Evolutionary conservation across 2,113 vertebrate genomes (phyloP), one percentile per base, ranked within the genome.

Genomic region (Gnathochromis pfefferi): DNA sequence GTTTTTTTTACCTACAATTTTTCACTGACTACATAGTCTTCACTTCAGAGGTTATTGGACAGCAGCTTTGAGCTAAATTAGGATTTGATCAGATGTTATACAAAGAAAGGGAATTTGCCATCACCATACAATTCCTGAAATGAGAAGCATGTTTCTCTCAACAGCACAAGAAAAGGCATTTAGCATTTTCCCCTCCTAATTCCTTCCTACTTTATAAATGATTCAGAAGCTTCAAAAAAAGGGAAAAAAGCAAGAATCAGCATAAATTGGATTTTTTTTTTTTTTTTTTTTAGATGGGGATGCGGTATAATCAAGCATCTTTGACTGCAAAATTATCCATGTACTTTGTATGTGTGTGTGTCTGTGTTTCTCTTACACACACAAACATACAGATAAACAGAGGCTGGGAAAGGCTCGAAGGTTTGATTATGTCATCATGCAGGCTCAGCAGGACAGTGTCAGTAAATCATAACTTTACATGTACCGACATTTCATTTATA

Each of bases 241-340:
- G 57, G 35, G 17, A 70, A 78, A 87, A 91, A 84, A 63, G 26
- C 68, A 33, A 88, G 85, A 87, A 91, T 93, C 89, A 90, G 90
- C 89, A 90, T 63, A 85, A 90, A 88, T 38, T 9, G 19, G 63
- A 84, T 80, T 85, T 31, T 21, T 84, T 80, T 13, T 5, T 16
- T 82, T 85, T 91, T 70, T 23, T 23, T 17, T 65, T 23, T 45
- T 7, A 45, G 70, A 81, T 86, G 79, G 65, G 86, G 84, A 93
- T 87, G 93, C 60, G 14, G 85, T 65, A 89, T 89, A 94, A 94
- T 95, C 94, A 90, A 88, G 88, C 80, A 83, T 92, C 82, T 84
- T 93, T 90, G 87, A 91, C 84, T 85, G 80, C 49, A 70, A 83
- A 87, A 83, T 87, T 19, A 92, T 85, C 51, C 23, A 6, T 33